Evolutionary conservation across 2,888 invertebrate genomes (phyloP), one percentile per base, ranked within the genome.

Genomic region (Tinea trinotella): DNA sequence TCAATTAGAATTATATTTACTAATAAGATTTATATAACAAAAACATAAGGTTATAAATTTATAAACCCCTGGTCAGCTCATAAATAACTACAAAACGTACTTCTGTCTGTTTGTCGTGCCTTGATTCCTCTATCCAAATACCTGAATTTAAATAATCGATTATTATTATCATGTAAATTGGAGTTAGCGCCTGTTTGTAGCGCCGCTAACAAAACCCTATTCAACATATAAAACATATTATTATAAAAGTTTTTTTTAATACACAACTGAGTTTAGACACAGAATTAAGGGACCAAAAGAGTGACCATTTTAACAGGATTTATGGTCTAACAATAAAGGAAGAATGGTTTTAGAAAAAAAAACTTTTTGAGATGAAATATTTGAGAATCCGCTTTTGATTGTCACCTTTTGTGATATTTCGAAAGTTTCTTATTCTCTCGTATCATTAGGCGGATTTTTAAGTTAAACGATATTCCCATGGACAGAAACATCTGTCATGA

Each of bases 281-380:
- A 60, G 71, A 68, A 77, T 81, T 78, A 74, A 78, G 64, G 64
- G 69, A 70, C 68, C 65, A 64, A 73, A n/a, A 12, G 67, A 69
- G 67, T 74, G 76, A 70, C 76, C 78, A 78, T 83, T 83, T 79
- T 75, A 74, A 71, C 69, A 81, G 73, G 79, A 85, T 85, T 84
- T 85, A 85, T 85, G 76, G 83, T 81, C 76, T 85, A 77, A 83
- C 83, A 82, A 84, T 80, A 76, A 79, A 76, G 74, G 75, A 69
- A 69, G 68, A 71, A 73, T 71, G 64, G 67, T 58, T 58, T 56
- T 58, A 61, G 65, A 72, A 73, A 70, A 68, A 58, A 54, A 55
- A 54, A 57, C 57, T 58, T 60, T 60, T 60, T 57, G 56, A 60
- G 62, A 58, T 59, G 58, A 58, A 61, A 68, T 65, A 66, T 66